A percentile compares a stretch with the other conserved stretches of the same genome.
These are phyloP conservation scores for Alethe diademata DNA, from an alignment of 2,113 vertebrate species.

Conservation along the genomic window DNA sequence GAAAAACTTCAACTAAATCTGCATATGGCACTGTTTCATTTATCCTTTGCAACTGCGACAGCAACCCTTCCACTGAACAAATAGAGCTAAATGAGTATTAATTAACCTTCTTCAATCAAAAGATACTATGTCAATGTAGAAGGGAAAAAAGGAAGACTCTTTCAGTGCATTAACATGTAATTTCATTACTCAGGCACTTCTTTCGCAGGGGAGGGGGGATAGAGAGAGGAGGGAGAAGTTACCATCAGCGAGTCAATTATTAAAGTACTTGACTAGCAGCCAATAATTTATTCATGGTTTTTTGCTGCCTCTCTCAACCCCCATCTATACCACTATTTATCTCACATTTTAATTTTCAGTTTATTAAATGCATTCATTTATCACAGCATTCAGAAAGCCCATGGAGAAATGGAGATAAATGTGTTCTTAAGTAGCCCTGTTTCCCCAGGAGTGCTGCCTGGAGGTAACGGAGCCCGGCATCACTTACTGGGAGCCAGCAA, in stretches of 20 bases:
- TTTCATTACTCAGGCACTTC: conserved; percentile 70
- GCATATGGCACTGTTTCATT: conserved; percentile 8
- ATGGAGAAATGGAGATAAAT: conserved; percentile 60
- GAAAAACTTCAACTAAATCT: neutral
- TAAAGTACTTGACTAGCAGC: conserved; percentile 71
- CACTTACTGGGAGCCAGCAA: neutral
- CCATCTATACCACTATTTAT: conserved; percentile 63
- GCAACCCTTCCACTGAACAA: conserved; percentile 45
- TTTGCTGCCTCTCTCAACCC: conserved; percentile 47
- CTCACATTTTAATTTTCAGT: conserved; percentile 83
- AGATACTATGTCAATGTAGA: conserved; percentile 66
- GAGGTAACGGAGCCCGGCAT: neutral
- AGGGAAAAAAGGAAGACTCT: conserved; percentile 29
- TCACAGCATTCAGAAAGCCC: conserved; percentile 57
- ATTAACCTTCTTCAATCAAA: conserved; percentile 74
- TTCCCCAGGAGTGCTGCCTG: neutral
- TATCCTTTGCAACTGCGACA: conserved; percentile 1
- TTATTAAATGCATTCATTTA: conserved; percentile 78
- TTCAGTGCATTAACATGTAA: conserved; percentile 62
- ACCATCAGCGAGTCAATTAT: conserved; percentile 46
- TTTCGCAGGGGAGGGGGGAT: conserved; percentile 1
- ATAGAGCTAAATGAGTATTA: conserved; percentile 73
- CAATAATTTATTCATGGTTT: conserved; percentile 60
- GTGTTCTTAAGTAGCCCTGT: conserved; percentile 49
- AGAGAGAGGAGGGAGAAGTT: conserved; percentile 14